Evolutionary conservation across 2,113 vertebrate genomes (phyloP), one percentile per base, ranked within the genome.

Genomic region (Clarias magur): DNA sequence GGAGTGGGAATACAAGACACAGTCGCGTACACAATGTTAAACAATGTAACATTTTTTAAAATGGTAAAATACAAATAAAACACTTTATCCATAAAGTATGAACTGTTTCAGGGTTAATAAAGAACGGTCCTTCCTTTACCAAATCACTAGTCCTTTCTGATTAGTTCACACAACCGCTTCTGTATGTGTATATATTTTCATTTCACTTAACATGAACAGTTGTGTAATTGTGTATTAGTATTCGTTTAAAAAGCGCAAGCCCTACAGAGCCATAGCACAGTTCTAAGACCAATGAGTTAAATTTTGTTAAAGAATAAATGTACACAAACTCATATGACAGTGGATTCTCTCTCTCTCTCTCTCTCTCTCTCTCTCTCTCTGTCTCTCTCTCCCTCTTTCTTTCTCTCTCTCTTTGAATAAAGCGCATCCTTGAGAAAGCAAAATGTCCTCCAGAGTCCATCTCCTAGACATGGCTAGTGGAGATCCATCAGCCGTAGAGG

Each of bases 391-490:
- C n/a, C n/a, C 12, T 67, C 25, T 67, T 8, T 11, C 1, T 27
- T 5, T 27, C 16, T 27, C 16, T 27, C n/a, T 34, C 48, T 48
- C 48, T 57, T 10, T 57, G 17, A 10, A 80, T 68, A 42, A 86
- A 86, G 17, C 48, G 76, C 38, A 63, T 54, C 53, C 62, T 68
- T 68, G 27, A 68, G 62, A 30, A 65, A 54, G 62, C 30, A 70
- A 79, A 78, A 53, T 80, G 75, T 65, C 73, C 60, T 85, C 27
- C 62, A 57, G 30, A 68, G 75, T 80, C 63, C 53, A 67, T 85
- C 84, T 85, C 84, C 6, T 23, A 27, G 42, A 30, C 84, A 86
- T 38, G 25, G 60, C 21, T 19, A 30, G n/a, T 4, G 57, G 38
- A 54, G 48, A 17, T 80, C 19, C 54, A 17, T 85, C 84, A 67